Conservation (phyloP, 2,113 vertebrate genomes). For the Callipepla squamata region DNA sequence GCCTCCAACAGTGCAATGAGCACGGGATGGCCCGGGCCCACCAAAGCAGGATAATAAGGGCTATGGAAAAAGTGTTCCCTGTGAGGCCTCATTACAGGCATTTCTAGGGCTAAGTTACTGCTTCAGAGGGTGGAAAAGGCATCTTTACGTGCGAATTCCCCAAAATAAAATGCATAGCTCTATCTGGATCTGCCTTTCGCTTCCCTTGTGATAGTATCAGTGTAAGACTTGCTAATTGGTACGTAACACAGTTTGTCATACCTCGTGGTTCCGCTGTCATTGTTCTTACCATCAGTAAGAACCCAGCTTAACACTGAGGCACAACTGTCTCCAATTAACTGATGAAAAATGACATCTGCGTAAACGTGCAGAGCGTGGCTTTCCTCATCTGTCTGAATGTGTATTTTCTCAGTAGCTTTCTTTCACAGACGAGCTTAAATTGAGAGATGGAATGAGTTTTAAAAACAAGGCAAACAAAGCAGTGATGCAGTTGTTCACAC, state of each 20-base stretch:
- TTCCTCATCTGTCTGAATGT: background rate
- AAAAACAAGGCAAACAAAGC: slow-evolving; percentile 16
- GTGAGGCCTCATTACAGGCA: slow-evolving; percentile 43
- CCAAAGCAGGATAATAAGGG: slow-evolving; percentile 12
- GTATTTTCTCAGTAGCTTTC: background rate
- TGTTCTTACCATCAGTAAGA: slow-evolving; percentile 4
- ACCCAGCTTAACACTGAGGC: background rate
- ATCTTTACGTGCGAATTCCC: background rate
- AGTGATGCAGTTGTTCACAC: background rate
- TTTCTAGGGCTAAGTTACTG: slow-evolving; percentile 32
- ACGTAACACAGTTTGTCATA: slow-evolving; percentile 38
- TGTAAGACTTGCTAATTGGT: slow-evolving; percentile 38
- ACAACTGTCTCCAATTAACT: slow-evolving; percentile 60
- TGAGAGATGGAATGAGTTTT: background rate
- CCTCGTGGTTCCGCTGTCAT: slow-evolving; percentile 10
- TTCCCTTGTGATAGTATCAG: background rate
- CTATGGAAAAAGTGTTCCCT: slow-evolving; percentile 26
- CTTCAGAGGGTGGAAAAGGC: slow-evolving; percentile 3
- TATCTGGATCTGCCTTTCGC: background rate
- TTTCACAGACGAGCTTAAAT: background rate
- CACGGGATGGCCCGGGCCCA: background rate
- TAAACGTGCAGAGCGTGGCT: background rate
- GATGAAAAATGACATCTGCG: slow-evolving; percentile 63
- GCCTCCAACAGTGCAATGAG: background rate
- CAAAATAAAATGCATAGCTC: background rate